Percentiles rank a stretch among this genome's conserved stretches.
Conservation (phyloP, 2,888 invertebrate species). For the Sepioteuthis lessoniana region DNA sequence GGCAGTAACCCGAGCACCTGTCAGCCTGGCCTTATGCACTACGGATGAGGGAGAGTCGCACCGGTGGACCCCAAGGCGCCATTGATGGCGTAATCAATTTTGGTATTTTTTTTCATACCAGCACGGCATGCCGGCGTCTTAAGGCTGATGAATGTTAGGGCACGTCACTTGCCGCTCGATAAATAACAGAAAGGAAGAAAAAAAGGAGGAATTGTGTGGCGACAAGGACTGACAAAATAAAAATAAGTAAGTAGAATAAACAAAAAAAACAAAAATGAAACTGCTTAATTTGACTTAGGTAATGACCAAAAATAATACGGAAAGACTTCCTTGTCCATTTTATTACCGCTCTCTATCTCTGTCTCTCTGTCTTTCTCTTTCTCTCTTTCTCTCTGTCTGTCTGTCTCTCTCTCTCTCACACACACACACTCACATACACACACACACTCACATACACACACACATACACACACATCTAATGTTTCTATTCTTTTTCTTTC, state of each 20-base stretch:
- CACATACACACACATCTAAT: too few species aligned
- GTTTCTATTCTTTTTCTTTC: too few species aligned
- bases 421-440: too few species aligned
- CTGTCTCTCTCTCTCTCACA: too few species aligned
- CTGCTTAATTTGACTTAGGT: background rate
- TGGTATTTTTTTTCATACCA: constrained; percentile 14
- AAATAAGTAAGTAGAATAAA: background rate
- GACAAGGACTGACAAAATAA: background rate
- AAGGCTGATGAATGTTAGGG: background rate
- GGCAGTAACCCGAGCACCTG: constrained; percentile 33
- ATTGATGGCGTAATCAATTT: constrained; percentile 20
- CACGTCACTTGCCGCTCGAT: constrained; percentile 14
- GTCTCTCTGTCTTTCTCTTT: too few species aligned
- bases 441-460: too few species aligned
- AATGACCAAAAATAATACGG: background rate
- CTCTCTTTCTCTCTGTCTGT: too few species aligned
- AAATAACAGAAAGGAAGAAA: background rate
- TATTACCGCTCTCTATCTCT: too few species aligned
- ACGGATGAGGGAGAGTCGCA: constrained; percentile 18
- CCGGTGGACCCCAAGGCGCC: background rate
- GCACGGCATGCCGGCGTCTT: background rate
- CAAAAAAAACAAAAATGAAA: background rate
- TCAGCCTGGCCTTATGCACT: background rate
- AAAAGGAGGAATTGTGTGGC: background rate
- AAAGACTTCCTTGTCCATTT: background rate